These are phyloP conservation scores for Andrena hattorfiana DNA, from an alignment of 2,888 invertebrate species.

Conservation along the genomic window DNA sequence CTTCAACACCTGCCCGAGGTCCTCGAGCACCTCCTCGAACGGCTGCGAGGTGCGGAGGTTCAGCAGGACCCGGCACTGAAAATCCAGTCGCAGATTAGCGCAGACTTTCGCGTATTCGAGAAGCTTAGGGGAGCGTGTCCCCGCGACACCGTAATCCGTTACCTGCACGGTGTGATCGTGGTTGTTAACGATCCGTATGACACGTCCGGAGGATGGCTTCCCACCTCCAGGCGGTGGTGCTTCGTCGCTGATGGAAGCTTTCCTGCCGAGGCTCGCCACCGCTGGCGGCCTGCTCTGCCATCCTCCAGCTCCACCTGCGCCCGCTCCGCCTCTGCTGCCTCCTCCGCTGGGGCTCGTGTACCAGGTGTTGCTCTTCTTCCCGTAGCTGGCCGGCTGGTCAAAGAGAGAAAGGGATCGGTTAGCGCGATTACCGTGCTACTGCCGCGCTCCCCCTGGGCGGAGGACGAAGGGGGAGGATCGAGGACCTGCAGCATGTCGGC, in stretches of 20 bases:
- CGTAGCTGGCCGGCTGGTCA: constrained; percentile 93
- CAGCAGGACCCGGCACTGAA: constrained; percentile 94
- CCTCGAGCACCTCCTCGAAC: constrained; percentile 97
- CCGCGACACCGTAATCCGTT: neutral
- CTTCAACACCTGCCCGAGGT: constrained; percentile 96
- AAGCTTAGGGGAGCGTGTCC: too few species aligned
- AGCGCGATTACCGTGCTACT: neutral
- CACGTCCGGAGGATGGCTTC: constrained; percentile 93
- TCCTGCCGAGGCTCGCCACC: constrained; percentile 89
- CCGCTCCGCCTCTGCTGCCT: constrained; percentile 83
- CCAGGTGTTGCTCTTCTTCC: constrained; percentile 96
- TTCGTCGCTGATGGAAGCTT: constrained; percentile 93
- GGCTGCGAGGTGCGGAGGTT: constrained; percentile 97
- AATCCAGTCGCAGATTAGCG: constrained; percentile 37
- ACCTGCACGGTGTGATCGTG: constrained; percentile 96
- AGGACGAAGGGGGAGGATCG: neutral
- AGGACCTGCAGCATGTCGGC: constrained; percentile 84
- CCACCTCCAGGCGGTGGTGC: constrained; percentile 90
- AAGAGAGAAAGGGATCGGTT: neutral
- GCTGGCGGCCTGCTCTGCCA: constrained; percentile 87
- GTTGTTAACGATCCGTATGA: constrained; percentile 97
- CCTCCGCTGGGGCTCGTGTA: constrained; percentile 88
- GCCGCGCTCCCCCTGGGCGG: neutral
- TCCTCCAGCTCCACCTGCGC: constrained; percentile 78
- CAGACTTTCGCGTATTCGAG: neutral